These are phyloP conservation scores for Diadema setosum DNA, from an alignment of 35 echinoderm and acorn worm genomes.

Conservation along the genomic window DNA sequence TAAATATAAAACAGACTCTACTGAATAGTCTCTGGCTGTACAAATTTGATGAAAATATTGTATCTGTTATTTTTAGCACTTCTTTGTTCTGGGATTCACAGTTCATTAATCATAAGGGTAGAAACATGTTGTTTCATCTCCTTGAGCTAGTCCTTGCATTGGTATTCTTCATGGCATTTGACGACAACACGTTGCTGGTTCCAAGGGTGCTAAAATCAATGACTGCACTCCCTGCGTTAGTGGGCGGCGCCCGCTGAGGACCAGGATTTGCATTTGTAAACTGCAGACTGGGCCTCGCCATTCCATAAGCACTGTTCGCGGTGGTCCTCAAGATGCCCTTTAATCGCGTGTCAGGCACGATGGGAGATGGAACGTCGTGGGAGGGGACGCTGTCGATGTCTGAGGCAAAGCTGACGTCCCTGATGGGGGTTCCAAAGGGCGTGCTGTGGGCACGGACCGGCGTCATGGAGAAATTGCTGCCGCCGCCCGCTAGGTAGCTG, in stretches of 20 bases:
- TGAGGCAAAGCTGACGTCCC: constrained; percentile 73
- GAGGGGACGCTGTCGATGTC: constrained; percentile 11
- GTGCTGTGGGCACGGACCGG: constrained; percentile 80
- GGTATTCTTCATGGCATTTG: not conserved
- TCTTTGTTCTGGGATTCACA: too few relatives aligned
- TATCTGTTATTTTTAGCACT: too few relatives aligned
- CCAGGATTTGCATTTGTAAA: not conserved
- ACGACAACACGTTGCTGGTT: not conserved
- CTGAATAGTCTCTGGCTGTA: too few relatives aligned
- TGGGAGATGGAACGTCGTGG: not conserved
- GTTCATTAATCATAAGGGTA: too few relatives aligned
- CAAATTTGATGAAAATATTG: too few relatives aligned
- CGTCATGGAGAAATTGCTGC: not conserved
- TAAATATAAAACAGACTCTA: too few relatives aligned
- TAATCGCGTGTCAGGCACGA: not conserved
- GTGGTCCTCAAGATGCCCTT: constrained; percentile 41
- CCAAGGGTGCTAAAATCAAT: constrained; percentile 51
- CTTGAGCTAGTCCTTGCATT: not conserved
- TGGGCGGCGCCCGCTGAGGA: not conserved
- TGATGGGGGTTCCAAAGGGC: constrained; percentile 72
- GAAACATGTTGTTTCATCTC: not conserved
- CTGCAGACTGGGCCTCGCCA: not conserved
- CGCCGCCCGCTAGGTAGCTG: not conserved
- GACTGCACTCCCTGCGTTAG: not conserved
- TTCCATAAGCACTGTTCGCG: not conserved